Evolutionary conservation across 1,140 invertebrate species (phyloP).

Genomic region (Euwallacea fornicatus): DNA sequence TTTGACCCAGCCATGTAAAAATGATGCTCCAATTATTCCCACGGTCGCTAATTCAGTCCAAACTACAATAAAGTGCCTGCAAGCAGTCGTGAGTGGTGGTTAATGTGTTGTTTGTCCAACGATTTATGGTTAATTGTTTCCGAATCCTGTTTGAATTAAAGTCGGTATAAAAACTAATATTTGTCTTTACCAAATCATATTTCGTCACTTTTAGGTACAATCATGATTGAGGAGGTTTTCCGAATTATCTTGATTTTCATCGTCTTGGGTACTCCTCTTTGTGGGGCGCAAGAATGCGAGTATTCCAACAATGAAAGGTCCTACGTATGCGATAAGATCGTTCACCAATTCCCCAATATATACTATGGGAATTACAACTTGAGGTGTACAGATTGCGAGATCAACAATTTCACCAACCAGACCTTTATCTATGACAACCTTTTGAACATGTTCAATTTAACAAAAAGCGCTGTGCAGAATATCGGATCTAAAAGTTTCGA

Average conservation of each 20-base stretch:
- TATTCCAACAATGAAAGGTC: conserved; percentile 26
- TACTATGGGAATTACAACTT: conserved; percentile 47
- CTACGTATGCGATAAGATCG: conserved; percentile 45
- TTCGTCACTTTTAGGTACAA: not conserved
- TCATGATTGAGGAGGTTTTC: conserved; percentile 19
- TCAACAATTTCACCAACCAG: conserved; percentile 40
- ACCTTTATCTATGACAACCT: conserved; percentile 44
- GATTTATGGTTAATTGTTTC: not conserved
- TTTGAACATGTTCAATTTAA: conserved; percentile 44
- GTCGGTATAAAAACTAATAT: too few relatives aligned
- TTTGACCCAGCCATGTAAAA: conserved; percentile 26
- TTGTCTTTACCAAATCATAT: too few relatives aligned
- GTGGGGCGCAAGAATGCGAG: conserved; percentile 27
- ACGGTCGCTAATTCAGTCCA: conserved; percentile 17
- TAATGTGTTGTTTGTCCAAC: not conserved
- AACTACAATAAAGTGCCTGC: conserved; percentile 1
- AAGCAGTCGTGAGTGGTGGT: not conserved
- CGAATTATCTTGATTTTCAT: conserved; percentile 21
- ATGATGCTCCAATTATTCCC: conserved; percentile 12
- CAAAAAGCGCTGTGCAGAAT: conserved; percentile 40
- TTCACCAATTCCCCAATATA: conserved; percentile 41
- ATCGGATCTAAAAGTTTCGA: conserved; percentile 42
- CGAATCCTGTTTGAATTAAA: too few relatives aligned
- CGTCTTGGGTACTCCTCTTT: conserved; percentile 15
- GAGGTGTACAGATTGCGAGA: conserved; percentile 43